These are phyloP conservation scores for Lycophotia porphyrea DNA, from an alignment of 2,888 invertebrate species.

Conservation along the genomic window DNA sequence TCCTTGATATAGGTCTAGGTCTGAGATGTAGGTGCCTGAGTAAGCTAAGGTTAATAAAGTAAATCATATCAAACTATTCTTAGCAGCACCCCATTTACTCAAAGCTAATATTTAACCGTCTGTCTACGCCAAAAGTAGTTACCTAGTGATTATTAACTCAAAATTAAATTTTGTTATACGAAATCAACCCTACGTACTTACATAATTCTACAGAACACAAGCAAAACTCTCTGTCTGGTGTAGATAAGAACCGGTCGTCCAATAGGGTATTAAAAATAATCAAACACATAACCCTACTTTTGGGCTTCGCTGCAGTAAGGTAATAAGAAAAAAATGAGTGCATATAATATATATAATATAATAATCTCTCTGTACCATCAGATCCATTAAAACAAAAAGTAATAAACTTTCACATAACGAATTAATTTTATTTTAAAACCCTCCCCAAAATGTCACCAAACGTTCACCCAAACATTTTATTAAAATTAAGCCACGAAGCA, in stretches of 20 bases:
- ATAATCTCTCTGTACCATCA: neutral
- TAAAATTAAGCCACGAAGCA: slow-evolving; percentile 59
- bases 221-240: neutral
- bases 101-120: slow-evolving; percentile 29
- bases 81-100: neutral
- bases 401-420: neutral
- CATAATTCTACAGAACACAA: neutral
- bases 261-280: neutral
- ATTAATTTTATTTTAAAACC: slow-evolving; percentile 14
- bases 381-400: neutral
- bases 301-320: neutral
- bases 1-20: neutral
- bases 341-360: no score
- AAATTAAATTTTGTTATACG: neutral
- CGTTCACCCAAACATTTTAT: slow-evolving; percentile 46
- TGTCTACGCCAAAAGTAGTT: slow-evolving; percentile 3
- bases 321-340: neutral
- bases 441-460: slow-evolving; percentile 16
- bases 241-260: neutral
- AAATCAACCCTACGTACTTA: neutral
- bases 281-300: neutral
- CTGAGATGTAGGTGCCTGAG: neutral
- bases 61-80: slow-evolving; percentile 11
- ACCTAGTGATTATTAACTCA: neutral
- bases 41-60: neutral